Base-by-base conservation (phyloP, 2,888 invertebrate species). In the Campaea margaritaria region DNA sequence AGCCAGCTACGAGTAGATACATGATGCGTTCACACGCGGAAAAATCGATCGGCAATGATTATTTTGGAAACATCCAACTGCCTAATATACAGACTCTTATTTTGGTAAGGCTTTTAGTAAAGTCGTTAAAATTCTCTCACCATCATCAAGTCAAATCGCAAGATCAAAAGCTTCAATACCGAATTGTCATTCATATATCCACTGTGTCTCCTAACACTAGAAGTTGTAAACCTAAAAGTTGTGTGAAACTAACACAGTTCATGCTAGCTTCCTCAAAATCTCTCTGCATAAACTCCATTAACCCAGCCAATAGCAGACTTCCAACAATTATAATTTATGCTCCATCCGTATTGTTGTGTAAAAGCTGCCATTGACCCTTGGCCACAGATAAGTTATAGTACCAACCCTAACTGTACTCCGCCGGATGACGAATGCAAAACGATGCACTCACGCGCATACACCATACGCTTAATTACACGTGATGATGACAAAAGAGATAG, bases 311-410 rank as follows among this genome's bases (percentile, higher is more conserved):
- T 2, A 14, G 48, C 42, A n/a, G 9, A 14, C 42, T 43, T 8
- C 14, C 62, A 62, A 57, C 59, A 39, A 61, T 56, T 60, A n/a
- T 62, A 67, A 65, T 65, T 46, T 59, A 65, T 62, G 58, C 65
- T 44, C 41, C 47, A 28, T 61, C 39, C 48, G 16, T 64, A 58
- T 67, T 60, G 49, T 62, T 67, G 54, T 61, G 13, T 62, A 60
- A 65, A 66, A 68, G 65, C 76, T 74, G 81, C 74, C 85, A 81
- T 57, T 77, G 78, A 76, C 75, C 82, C 69, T 10, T 31, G 8
- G 10, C 31, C 31, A 31, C 9, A 31, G 31, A 31, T 31, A 31
- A 31, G 9, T 31, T 9, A 7, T 31, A 31, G 31, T 31, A 21
- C 2, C 5, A 21, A 2, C 21, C 21, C 78, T 81, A 74, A 61